Evolutionary conservation across 2,797 vertebrate genomes (phyloP).

Genomic region (Microchirus variegatus): DNA sequence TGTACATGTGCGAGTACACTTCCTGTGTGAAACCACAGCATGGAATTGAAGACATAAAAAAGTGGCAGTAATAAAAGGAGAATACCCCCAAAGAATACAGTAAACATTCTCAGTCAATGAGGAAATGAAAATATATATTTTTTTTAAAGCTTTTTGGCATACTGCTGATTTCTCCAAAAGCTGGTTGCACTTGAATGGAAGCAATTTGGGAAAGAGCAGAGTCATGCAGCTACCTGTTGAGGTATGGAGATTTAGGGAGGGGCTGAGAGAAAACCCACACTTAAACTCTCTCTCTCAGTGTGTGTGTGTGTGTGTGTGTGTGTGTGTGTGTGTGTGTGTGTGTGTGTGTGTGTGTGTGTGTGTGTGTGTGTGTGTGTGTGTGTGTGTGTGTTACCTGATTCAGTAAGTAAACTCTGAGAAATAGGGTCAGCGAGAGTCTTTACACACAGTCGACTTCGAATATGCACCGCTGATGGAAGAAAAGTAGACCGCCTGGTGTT

Average conservation of each 20-base stretch:
- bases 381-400: conserved; percentile 24
- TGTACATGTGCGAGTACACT: conserved; percentile 10
- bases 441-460: neutral
- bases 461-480: too few relatives aligned
- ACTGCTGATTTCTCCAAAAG: conserved; percentile 6
- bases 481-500: too few relatives aligned
- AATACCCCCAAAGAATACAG: neutral
- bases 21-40: conserved; percentile 2
- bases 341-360: neutral
- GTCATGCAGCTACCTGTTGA: conserved; percentile 59
- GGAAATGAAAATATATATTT: too few relatives aligned
- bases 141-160: too few relatives aligned
- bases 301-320: neutral
- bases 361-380: neutral
- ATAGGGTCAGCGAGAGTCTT: conserved; percentile 13
- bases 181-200: conserved; percentile 1
- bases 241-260: conserved; percentile 43
- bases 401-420: conserved; percentile 4
- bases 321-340: neutral
- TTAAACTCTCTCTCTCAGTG: too few relatives aligned
- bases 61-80: too few relatives aligned
- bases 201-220: conserved; percentile 29
- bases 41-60: neutral
- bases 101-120: conserved; percentile 11
- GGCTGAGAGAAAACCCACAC: conserved; percentile 30